Base-by-base conservation (phyloP, 1,140 invertebrate genomes). In the Periplaneta americana region DNA sequence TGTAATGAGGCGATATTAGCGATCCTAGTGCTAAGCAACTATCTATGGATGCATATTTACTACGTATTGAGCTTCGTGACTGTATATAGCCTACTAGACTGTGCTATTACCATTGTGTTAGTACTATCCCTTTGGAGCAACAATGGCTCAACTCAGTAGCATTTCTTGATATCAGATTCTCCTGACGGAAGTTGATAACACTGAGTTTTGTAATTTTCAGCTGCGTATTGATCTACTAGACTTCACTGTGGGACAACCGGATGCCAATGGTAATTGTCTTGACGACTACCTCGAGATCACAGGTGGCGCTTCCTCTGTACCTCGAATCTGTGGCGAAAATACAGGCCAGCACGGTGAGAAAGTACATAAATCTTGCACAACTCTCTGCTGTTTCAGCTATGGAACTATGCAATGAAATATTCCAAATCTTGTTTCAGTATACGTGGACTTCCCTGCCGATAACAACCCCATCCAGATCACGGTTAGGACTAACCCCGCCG, bases 161-260 rank as follows among this genome's bases (percentile, higher is more conserved):
- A n/a, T n/a, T n/a, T n/a, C n/a, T n/a, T n/a, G n/a, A n/a, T n/a
- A n/a, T n/a, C n/a, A n/a, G n/a, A n/a, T n/a, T n/a, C n/a, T n/a
- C n/a, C n/a, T n/a, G n/a, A n/a, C n/a, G n/a, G n/a, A n/a, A 78
- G 31, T 34, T 39, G 32, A 5, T 31, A 80, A 33, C 0, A 32
- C 36, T 76, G 22, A 28, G 48, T 83, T 28, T 85, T 92, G 91
- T 80, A 18, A 31, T 35, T 77, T 66, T 31, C 89, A 95, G 91
- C 87, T 96, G 1, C 90, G 94, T 32, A 89, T 97, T 39, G 95
- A 96, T 83, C 96, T 96, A 84, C 83, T 94, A 75, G 93, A 94
- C 74, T 91, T 96, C 77, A 91, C 90, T 74, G 85, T 96, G 18
- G 91, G 93, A 0, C 93, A 94, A 82, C 95, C 95, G 0, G 91